These are phyloP conservation scores for Amitus sp. DNA, from an alignment of 2,888 invertebrate genomes.

Conservation along the genomic window DNA sequence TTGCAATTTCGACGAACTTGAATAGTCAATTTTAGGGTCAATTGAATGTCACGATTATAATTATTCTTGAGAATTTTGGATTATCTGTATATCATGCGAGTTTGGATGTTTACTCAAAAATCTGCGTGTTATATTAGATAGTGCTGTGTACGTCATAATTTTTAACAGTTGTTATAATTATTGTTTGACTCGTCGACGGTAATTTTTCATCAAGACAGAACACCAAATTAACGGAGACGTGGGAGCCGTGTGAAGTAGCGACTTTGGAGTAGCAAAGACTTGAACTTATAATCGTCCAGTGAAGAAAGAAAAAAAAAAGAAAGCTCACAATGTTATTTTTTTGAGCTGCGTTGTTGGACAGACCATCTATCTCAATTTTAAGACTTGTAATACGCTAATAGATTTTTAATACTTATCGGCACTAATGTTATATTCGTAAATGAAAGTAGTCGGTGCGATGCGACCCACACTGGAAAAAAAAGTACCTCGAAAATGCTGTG, in stretches of 20 bases:
- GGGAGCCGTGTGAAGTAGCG: conserved; percentile 2
- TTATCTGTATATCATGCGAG: too few species aligned
- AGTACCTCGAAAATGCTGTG: too few species aligned
- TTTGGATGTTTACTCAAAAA: too few species aligned
- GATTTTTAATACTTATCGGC: conserved; percentile 31
- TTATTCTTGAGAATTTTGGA: background rate
- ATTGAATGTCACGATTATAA: conserved; percentile 16
- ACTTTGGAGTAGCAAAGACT: conserved; percentile 20
- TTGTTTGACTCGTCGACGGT: conserved; percentile 15
- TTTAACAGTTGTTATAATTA: too few species aligned
- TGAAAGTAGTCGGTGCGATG: conserved; percentile 37
- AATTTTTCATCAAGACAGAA: conserved; percentile 21
- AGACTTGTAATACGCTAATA: conserved; percentile 40
- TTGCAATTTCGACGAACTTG: conserved; percentile 1
- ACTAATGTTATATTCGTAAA: conserved; percentile 33
- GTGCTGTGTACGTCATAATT: too few species aligned
- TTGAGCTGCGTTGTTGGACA: conserved; percentile 24
- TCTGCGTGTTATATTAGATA: too few species aligned
- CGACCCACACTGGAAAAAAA: too few species aligned
- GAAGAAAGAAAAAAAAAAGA: conserved; percentile 5
- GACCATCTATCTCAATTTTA: conserved; percentile 35
- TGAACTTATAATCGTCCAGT: background rate
- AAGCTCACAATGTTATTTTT: conserved; percentile 10
- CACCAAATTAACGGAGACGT: conserved; percentile 2
- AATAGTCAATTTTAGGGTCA: conserved; percentile 34